Evolutionary conservation across 2,113 vertebrate species (phyloP), one percentile per base, ranked within the genome.

Genomic region (Electrona antarctica): DNA sequence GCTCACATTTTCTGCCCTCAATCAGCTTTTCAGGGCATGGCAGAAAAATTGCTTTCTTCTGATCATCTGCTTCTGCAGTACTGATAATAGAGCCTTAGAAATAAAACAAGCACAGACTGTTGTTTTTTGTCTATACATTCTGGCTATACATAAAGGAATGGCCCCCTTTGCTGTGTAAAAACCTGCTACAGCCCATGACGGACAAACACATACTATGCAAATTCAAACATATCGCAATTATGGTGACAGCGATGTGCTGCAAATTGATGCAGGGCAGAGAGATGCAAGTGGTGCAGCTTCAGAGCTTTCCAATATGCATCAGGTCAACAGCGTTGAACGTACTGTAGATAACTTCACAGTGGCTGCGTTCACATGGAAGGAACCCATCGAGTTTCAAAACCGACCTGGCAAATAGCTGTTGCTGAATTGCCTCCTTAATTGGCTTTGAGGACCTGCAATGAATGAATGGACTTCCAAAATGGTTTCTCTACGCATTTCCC

Each of bases 11-110:
- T 79, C 81, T 66, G 71, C 70, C 63, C 55, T 51, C 69, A 79
- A 79, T 88, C 74, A 78, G 69, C 80, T 87, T 69, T 21, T 65
- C 9, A 74, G 51, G 77, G 66, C 74, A 81, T 12, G 52, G 67
- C 1, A 74, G 15, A 80, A 88, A 77, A 21, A 21, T 21, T 81
- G 71, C 62, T 76, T 78, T 76, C 11, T 78, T 76, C 11, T 73
- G 75, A 83, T 83, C 67, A 80, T 74, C 77, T 28, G 63, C 46
- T 21, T 74, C 77, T 28, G 63, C 46, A 74, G 75, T 75, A 70
- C 71, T 66, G 62, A 79, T 73, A 74, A 78, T 73, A 46, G 46
- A 68, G 74, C 61, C 58, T 59, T 47, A 29, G 61, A 77, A 83
- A 74, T 81, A 85, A 41, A 41, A 41, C 33, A 41, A 41, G 33